Conservation (phyloP, 2,797 vertebrate genomes). For the Ctenopoma kingsleyae region DNA sequence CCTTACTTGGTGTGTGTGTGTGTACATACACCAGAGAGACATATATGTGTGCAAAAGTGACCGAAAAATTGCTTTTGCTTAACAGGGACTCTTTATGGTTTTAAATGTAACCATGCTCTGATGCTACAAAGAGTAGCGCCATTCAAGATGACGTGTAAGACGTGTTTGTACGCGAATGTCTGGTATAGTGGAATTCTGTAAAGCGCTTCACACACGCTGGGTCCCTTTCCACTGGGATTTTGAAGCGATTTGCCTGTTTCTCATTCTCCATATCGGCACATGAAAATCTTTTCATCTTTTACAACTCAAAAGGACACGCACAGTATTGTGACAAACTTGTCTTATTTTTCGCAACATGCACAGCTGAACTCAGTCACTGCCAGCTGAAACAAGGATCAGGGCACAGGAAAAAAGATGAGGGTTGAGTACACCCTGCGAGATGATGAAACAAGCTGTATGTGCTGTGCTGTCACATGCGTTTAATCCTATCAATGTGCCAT, state of each 20-base stretch:
- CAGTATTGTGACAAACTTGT: conserved; percentile 34
- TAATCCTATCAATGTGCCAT: conserved; percentile 34
- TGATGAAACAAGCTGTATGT: conserved; percentile 54
- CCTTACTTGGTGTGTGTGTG: too few relatives aligned
- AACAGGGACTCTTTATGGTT: conserved; percentile 23
- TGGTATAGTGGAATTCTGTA: conserved; percentile 31
- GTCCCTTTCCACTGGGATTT: conserved; percentile 39
- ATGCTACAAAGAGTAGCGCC: conserved; percentile 37
- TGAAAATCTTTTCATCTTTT: conserved; percentile 58
- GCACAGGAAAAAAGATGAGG: conserved; percentile 31
- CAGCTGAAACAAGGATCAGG: conserved; percentile 52
- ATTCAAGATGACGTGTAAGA: conserved; percentile 39
- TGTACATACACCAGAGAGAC: too few relatives aligned
- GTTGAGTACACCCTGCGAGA: conserved; percentile 4
- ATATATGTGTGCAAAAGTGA: too few relatives aligned
- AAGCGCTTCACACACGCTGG: conserved; percentile 29
- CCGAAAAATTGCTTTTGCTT: too few relatives aligned
- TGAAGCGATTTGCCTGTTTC: conserved; percentile 60
- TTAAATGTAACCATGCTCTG: conserved; percentile 40
- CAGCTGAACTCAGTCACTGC: conserved; percentile 63
- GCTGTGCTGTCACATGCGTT: conserved; percentile 30
- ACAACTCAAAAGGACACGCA: conserved; percentile 28
- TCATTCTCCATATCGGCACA: conserved; percentile 36
- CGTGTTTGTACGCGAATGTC: not conserved
- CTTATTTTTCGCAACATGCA: conserved; percentile 5